A percentile compares a stretch with the other conserved stretches of the same genome.
These are phyloP conservation scores for Hydra vulgaris DNA, from an alignment of 30 jellyfish, hydroid and myxozoan species.

Conservation along the genomic window DNA sequence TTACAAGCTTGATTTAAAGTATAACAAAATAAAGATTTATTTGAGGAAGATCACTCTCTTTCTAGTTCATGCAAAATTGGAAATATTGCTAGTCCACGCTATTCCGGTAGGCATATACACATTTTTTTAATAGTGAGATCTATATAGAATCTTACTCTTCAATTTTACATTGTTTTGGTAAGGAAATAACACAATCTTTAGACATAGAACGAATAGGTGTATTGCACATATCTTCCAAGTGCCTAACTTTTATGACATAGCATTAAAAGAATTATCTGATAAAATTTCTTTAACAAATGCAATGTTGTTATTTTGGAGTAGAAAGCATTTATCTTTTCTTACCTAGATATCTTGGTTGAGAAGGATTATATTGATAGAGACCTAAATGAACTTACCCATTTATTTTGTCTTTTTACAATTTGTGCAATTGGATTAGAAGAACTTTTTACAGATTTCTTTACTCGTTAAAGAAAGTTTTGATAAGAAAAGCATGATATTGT, in stretches of 20 bases:
- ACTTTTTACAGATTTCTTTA: constrained; percentile 8
- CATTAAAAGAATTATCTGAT: neutral
- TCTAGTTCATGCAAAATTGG: neutral
- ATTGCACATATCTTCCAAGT: neutral
- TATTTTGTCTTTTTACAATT: constrained; percentile 14
- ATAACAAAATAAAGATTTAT: too few species aligned
- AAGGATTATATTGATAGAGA: neutral
- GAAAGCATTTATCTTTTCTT: neutral
- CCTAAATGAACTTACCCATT: neutral
- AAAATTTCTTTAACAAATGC: neutral
- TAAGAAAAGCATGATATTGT: constrained; percentile 29
- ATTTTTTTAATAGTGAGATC: too few species aligned
- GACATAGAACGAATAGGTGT: too few species aligned
- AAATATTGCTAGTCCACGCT: neutral
- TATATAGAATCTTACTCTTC: too few species aligned
- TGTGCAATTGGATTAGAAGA: constrained; percentile 9
- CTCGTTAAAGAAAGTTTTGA: constrained; percentile 15
- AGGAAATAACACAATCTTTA: neutral
- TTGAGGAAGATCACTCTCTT: neutral
- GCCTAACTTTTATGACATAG: neutral
- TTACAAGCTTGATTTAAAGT: neutral
- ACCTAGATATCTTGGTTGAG: neutral
- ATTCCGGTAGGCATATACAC: neutral
- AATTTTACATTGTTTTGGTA: too few species aligned
- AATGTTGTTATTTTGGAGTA: neutral